These are phyloP conservation scores for Meta bourneti DNA, from an alignment of 2,888 invertebrate genomes.

Conservation along the genomic window DNA sequence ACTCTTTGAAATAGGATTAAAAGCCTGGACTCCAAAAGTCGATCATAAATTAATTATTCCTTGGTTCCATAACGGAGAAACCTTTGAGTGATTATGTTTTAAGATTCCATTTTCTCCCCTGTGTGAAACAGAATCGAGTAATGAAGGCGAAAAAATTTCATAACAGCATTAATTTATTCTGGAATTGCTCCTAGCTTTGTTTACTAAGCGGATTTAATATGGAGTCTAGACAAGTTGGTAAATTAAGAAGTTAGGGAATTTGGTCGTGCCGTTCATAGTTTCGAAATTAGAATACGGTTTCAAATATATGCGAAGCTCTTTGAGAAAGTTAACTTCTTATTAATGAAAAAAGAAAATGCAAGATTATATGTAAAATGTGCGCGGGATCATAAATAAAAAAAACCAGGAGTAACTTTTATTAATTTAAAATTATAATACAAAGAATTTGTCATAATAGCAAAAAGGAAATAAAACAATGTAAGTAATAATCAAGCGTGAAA, in stretches of 20 bases:
- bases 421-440: no score
- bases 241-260: conserved; percentile 3
- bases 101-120: conserved; percentile 8
- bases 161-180: background rate
- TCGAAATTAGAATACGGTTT: background rate
- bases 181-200: background rate
- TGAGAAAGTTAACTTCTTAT: background rate
- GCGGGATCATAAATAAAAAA: no score
- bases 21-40: background rate
- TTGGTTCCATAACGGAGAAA: background rate
- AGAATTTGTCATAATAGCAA: no score
- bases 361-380: no score
- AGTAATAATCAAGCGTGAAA: no score
- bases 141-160: background rate
- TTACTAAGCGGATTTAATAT: conserved; percentile 12
- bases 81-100: conserved; percentile 34
- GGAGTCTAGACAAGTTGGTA: conserved; percentile 17
- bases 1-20: conserved; percentile 23
- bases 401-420: no score
- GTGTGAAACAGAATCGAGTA: background rate
- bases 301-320: background rate
- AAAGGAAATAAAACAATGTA: no score
- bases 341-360: background rate
- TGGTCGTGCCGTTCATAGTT: background rate
- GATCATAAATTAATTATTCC: conserved; percentile 25